Evolutionary conservation across 2,888 invertebrate species (phyloP).

Genomic region (Sphecodes monilicornis): DNA sequence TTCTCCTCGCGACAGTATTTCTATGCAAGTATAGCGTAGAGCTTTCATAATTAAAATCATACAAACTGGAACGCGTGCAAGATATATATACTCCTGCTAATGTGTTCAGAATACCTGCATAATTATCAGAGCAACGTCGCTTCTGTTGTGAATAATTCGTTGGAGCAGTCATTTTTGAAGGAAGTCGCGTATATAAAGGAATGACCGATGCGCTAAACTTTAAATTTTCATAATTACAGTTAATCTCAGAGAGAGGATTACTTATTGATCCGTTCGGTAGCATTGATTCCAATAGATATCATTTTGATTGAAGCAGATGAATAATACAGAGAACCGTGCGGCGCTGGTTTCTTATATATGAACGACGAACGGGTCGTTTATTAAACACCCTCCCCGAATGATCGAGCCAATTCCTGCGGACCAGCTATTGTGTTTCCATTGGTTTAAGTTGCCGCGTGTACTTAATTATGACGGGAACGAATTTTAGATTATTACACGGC

Average conservation of each 20-base stretch:
- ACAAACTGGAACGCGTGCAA: neutral
- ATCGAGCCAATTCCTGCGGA: slow-evolving; percentile 46
- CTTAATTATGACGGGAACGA: slow-evolving; percentile 53
- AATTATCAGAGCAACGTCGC: neutral
- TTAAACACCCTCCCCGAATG: neutral
- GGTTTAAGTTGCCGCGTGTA: slow-evolving; percentile 42
- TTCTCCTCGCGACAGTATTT: slow-evolving; percentile 1
- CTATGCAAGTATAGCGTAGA: neutral
- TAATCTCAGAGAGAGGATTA: neutral
- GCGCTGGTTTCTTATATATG: neutral
- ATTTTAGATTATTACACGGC: slow-evolving; percentile 63
- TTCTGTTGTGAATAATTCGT: neutral
- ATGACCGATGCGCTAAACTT: neutral
- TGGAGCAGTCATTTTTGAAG: neutral
- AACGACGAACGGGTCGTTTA: neutral
- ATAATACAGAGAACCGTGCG: neutral
- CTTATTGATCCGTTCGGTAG: neutral
- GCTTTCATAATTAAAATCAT: slow-evolving; percentile 6
- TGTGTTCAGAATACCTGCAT: neutral
- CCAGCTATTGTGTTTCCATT: slow-evolving; percentile 50
- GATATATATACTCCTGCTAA: neutral
- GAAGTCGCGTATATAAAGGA: neutral
- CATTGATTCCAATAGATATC: neutral
- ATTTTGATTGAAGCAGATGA: slow-evolving; percentile 2
- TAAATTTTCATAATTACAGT: neutral